These are phyloP conservation scores for Gopherus evgoodei DNA, from an alignment of 2,113 vertebrate species.

Conservation along the genomic window DNA sequence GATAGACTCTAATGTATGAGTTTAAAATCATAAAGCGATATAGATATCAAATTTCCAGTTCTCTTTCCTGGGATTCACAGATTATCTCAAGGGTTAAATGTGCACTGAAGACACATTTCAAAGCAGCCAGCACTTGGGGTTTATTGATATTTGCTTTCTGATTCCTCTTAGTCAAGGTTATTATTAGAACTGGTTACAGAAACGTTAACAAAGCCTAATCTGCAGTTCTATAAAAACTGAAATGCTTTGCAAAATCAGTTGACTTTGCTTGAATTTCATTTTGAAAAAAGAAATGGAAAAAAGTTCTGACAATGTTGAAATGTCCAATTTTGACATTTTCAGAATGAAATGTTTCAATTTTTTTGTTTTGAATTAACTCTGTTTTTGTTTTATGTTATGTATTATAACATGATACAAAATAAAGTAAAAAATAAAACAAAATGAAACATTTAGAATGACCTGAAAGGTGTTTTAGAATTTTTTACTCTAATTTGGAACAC, in stretches of 20 bases:
- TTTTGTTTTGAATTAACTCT: not conserved
- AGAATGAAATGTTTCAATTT: not conserved
- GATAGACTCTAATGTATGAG: constrained; percentile 24
- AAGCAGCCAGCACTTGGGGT: not conserved
- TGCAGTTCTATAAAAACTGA: constrained; percentile 22
- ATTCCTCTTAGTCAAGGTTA: constrained; percentile 53
- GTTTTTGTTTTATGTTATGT: not conserved
- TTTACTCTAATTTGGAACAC: not conserved
- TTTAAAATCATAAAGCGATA: constrained; percentile 35
- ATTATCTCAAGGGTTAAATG: constrained; percentile 47
- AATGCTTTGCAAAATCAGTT: constrained; percentile 28
- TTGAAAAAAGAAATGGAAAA: not conserved
- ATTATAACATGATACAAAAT: not conserved
- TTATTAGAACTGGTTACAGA: not conserved
- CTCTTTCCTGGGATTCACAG: constrained; percentile 15
- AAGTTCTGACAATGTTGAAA: not conserved
- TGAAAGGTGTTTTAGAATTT: not conserved
- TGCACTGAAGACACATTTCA: constrained; percentile 49
- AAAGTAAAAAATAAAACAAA: not conserved
- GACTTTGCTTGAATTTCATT: constrained; percentile 3
- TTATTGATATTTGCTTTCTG: constrained; percentile 47
- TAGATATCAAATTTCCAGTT: constrained; percentile 20
- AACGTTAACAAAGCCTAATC: not conserved
- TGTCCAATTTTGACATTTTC: not conserved
- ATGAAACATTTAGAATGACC: not conserved